Conservation (phyloP, 2,797 vertebrate genomes). For the Amphiprion clarkii region DNA sequence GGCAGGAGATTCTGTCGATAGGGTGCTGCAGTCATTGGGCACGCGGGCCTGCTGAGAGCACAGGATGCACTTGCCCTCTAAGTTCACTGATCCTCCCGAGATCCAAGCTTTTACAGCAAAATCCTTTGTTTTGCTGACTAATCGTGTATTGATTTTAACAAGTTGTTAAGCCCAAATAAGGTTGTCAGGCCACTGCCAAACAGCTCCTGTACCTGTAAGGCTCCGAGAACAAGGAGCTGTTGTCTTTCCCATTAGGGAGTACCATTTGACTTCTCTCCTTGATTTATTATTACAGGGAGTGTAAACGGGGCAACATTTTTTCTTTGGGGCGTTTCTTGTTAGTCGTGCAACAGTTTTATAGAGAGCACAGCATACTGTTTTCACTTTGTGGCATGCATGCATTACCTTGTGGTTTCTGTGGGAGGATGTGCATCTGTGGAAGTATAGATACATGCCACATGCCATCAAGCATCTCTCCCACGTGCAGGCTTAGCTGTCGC, state of each 20-base stretch:
- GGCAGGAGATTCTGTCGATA: conserved; percentile 72
- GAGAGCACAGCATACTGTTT: conserved; percentile 28
- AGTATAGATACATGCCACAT: conserved; percentile 49
- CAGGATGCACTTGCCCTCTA: conserved; percentile 66
- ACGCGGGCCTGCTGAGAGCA: conserved; percentile 53
- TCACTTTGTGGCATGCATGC: conserved; percentile 42
- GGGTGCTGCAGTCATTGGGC: conserved; percentile 41
- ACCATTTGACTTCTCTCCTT: conserved; percentile 29
- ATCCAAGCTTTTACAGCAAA: conserved; percentile 81
- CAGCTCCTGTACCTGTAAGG: conserved; percentile 65
- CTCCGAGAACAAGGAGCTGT: conserved; percentile 40
- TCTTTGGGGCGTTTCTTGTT: conserved; percentile 25
- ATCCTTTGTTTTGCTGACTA: conserved; percentile 86
- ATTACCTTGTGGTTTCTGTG: conserved; percentile 50
- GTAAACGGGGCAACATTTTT: conserved; percentile 14
- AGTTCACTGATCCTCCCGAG: conserved; percentile 70
- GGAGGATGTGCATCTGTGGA: conserved; percentile 50
- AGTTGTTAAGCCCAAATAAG: conserved; percentile 80
- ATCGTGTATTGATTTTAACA: conserved; percentile 84
- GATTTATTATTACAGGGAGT: conserved; percentile 37
- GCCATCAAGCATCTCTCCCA: conserved; percentile 58
- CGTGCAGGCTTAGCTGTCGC: conserved; percentile 43
- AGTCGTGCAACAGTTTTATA: conserved; percentile 24
- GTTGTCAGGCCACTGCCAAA: conserved; percentile 71
- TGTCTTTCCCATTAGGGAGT: conserved; percentile 10